Percentiles rank a stretch among this genome's conserved stretches.
phyloP scores from a whole-genome alignment of 2,888 invertebrate species.

The Acanthosepion pharaonis region DNA sequence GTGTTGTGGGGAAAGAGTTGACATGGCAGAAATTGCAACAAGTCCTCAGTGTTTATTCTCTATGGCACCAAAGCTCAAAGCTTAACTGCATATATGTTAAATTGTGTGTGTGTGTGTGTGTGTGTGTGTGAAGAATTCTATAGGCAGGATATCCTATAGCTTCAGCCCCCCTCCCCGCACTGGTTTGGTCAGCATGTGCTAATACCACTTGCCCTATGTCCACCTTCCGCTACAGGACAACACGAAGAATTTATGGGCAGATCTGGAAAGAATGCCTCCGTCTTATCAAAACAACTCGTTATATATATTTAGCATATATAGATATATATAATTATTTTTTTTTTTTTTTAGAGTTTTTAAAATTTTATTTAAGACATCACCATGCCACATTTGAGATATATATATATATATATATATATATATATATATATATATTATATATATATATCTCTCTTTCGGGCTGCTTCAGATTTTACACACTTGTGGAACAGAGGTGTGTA shows the following conservation, averaged over 20 bases:
- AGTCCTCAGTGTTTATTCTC: background rate
- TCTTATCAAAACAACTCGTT: background rate
- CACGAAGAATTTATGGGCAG: background rate
- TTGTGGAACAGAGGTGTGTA: background rate
- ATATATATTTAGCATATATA: background rate
- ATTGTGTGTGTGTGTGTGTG: background rate
- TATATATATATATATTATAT: background rate
- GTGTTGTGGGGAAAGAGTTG: background rate
- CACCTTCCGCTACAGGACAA: background rate
- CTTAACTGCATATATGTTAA: background rate
- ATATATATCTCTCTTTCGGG: background rate
- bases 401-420: background rate
- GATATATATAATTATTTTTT: background rate
- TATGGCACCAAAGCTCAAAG: background rate
- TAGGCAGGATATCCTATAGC: background rate
- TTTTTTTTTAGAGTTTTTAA: background rate
- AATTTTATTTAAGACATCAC: background rate
- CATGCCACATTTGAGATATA: background rate
- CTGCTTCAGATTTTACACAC: background rate
- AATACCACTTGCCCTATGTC: constrained; percentile 1
- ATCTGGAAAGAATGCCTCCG: background rate
- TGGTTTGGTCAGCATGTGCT: background rate
- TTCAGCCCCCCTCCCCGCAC: background rate
- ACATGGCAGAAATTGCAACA: background rate
- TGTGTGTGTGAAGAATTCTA: background rate